Base-by-base conservation (phyloP, 1,140 invertebrate genomes). In the Zaprionus gabonicus region DNA sequence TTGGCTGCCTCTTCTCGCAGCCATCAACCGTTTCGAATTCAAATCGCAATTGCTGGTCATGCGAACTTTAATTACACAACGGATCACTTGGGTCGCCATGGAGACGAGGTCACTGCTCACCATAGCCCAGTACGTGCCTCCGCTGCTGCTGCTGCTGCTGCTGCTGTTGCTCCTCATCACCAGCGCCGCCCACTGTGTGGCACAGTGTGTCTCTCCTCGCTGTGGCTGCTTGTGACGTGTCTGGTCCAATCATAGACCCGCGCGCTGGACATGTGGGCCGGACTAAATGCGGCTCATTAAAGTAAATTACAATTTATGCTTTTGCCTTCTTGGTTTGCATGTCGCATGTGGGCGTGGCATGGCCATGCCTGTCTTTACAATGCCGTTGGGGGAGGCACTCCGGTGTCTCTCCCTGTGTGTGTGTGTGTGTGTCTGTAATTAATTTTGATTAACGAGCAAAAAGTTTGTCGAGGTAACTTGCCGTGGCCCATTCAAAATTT, bases 381-480 rank as follows among this genome's bases (percentile, higher is more conserved):
- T 63, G 23, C 41, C 28, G 23, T 10, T 28, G 28, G 27, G 31
- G 17, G 55, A 31, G 56, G 31, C 20, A 72, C 69, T 74, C 82
- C 1, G n/a, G 41, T 9, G n/a, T 41, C 31, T 31, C 28, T 28
- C 7, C 7, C 7, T 9, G 38, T 41, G 38, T 15, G 38, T 15
- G 38, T 41, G 38, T 41, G 38, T n/a, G 38, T 41, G 76, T 74
- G 78, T 74, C 44, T 71, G 85, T 90, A 90, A 90, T 90, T 90
- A 90, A 90, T 85, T 90, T 90, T 90, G 85, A 90, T 90, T 90
- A 90, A 90, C 81, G 79, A 72, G 53, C 78, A 67, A 53, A 79
- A 87, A 88, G 90, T 62, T 90, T 88, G 83, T 77, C 49, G 77
- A 88, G 69, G 68, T 76, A 83, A 82, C 78, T 71, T 74, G 63